A percentile compares a stretch with the other conserved stretches of the same genome.
phyloP scores from a whole-genome alignment of 2,888 invertebrate species.

The Rhingia campestris region DNA sequence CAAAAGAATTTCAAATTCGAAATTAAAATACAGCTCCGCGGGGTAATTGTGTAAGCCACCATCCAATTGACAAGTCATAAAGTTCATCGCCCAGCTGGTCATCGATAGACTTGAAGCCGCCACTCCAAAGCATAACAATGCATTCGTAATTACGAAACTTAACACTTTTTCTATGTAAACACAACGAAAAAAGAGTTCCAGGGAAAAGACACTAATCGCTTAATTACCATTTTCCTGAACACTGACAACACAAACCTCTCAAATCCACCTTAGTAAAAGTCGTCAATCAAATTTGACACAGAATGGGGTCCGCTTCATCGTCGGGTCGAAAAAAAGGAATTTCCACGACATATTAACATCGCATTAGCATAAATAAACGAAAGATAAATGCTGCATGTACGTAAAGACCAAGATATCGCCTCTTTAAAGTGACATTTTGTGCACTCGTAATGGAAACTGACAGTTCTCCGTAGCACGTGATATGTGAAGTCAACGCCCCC shows the following conservation, averaged over 20 bases:
- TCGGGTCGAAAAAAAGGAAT: conserved; percentile 21
- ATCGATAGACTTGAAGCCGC: conserved; percentile 25
- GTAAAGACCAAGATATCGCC: conserved; percentile 28
- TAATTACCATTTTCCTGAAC: conserved; percentile 67
- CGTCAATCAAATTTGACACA: conserved; percentile 68
- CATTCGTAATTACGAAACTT: conserved; percentile 46
- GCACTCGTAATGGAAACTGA: conserved; percentile 55
- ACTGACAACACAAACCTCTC: conserved; percentile 58
- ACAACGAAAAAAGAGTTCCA: neutral
- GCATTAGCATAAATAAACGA: conserved; percentile 68
- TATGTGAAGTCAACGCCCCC: conserved; percentile 57
- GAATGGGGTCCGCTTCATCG: conserved; percentile 44
- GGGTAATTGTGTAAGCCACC: conserved; percentile 51
- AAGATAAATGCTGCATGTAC: conserved; percentile 42
- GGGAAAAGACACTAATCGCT: conserved; percentile 62
- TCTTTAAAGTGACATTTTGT: conserved; percentile 48
- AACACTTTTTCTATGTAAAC: conserved; percentile 14
- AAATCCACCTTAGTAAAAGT: conserved; percentile 35
- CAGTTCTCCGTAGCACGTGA: conserved; percentile 46
- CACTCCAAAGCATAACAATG: conserved; percentile 15
- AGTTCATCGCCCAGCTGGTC: conserved; percentile 61
- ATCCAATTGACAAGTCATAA: conserved; percentile 50
- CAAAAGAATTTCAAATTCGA: conserved; percentile 67
- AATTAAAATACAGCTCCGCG: conserved; percentile 40
- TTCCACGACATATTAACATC: conserved; percentile 55